These are phyloP conservation scores for Ophioninae sp. DNA, from an alignment of 2,888 invertebrate genomes.

Conservation along the genomic window DNA sequence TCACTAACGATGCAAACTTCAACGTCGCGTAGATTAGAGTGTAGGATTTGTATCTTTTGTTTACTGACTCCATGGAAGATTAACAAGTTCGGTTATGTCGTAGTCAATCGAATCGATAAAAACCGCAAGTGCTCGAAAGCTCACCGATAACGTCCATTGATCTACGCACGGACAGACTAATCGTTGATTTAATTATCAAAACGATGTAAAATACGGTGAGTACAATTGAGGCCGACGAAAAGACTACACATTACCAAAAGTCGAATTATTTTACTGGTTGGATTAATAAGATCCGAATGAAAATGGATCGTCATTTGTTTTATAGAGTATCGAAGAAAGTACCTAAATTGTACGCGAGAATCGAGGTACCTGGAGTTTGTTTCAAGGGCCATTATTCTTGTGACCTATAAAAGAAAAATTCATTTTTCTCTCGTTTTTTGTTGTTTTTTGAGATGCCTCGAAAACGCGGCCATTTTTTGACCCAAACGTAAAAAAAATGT, in stretches of 20 bases:
- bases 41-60: slow-evolving; percentile 40
- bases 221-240: slow-evolving; percentile 34
- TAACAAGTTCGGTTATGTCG: neutral
- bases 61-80: slow-evolving; percentile 34
- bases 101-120: neutral
- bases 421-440: neutral
- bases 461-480: neutral
- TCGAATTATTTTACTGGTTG: neutral
- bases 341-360: too few relatives aligned
- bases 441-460: neutral
- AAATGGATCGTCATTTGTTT: slow-evolving; percentile 28
- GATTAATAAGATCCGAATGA: slow-evolving; percentile 5
- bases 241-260: neutral
- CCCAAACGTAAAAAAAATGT: neutral
- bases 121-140: neutral
- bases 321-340: slow-evolving; percentile 4
- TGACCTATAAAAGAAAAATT: too few relatives aligned
- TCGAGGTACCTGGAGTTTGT: too few relatives aligned
- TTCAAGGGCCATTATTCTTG: too few relatives aligned
- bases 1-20: too few relatives aligned
- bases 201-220: slow-evolving; percentile 3
- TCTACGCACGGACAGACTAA: slow-evolving; percentile 4
- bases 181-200: slow-evolving; percentile 33
- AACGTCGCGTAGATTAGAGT: too few relatives aligned
- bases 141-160: neutral